Evolutionary conservation across 2,888 invertebrate species (phyloP).

Genomic region (Agrilus mali): DNA sequence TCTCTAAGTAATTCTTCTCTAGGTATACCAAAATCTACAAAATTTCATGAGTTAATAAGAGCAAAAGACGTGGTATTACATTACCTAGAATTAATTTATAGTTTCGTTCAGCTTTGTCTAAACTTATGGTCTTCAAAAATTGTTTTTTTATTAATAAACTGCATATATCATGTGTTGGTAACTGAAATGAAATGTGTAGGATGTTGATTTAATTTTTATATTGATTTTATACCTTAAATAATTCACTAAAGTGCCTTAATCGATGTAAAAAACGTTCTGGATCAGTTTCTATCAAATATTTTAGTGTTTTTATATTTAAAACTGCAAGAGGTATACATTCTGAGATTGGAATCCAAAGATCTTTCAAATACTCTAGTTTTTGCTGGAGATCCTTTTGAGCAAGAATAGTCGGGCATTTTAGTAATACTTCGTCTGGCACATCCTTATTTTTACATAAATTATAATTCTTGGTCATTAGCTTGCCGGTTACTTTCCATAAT

Average conservation of each 20-base stretch:
- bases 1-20: constrained; percentile 30
- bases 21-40: constrained; percentile 27
- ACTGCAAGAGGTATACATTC: constrained; percentile 15
- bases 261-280: constrained; percentile 12
- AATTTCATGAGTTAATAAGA: constrained; percentile 8
- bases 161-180: constrained; percentile 17
- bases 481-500: constrained; percentile 8
- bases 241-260: constrained; percentile 14
- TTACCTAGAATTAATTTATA: constrained; percentile 13
- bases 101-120: constrained; percentile 11
- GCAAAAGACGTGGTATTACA: not conserved
- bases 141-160: constrained; percentile 11
- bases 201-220: not conserved
- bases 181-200: constrained; percentile 16
- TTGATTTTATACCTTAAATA: constrained; percentile 16
- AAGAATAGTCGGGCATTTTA: constrained; percentile 23
- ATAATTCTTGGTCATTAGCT: constrained; percentile 18
- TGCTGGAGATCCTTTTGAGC: constrained; percentile 14
- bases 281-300: constrained; percentile 13
- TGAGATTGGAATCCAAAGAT: not conserved
- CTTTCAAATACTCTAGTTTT: constrained; percentile 20
- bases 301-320: constrained; percentile 12
- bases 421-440: constrained; percentile 16
- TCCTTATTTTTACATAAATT: constrained; percentile 16
- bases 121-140: constrained; percentile 14